Conservation (phyloP, 2,797 vertebrate genomes). For the Danionella dracula region DNA sequence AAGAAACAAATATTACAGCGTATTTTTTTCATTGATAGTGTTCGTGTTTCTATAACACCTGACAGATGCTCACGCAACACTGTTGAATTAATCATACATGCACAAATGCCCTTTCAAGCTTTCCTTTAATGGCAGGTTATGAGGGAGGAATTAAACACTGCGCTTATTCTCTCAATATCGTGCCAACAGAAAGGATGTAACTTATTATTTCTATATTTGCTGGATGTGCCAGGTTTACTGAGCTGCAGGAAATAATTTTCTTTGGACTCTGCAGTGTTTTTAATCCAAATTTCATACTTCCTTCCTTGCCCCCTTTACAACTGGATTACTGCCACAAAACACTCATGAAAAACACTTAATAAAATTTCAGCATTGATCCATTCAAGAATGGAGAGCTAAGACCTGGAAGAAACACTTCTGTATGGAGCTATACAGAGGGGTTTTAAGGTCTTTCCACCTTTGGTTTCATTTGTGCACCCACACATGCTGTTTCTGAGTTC, state of each 20-base stretch:
- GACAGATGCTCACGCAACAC: constrained; percentile 2
- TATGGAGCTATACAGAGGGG: not conserved
- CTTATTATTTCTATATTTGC: not conserved
- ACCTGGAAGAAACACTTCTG: not conserved
- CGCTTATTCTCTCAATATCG: not conserved
- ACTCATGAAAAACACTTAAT: not conserved
- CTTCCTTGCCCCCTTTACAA: not conserved
- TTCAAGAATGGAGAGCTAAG: not conserved
- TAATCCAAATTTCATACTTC: constrained; percentile 19
- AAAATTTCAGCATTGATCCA: not conserved
- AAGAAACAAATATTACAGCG: constrained; percentile 28
- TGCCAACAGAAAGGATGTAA: not conserved
- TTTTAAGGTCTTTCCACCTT: not conserved
- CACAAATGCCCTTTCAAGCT: constrained; percentile 17
- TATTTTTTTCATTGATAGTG: constrained; percentile 34
- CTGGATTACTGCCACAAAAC: constrained; percentile 9
- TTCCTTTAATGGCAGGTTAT: not conserved
- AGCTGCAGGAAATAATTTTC: not conserved
- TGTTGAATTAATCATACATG: constrained; percentile 37
- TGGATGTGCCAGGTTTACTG: not conserved
- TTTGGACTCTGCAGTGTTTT: not conserved
- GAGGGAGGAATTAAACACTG: constrained; percentile 9
- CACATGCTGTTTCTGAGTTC: too few relatives aligned
- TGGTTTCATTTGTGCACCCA: too few relatives aligned
- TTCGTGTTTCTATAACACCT: constrained; percentile 35